Evolutionary conservation across 2,113 vertebrate species (phyloP).

Genomic region (Chascanopsetta lugubris): DNA sequence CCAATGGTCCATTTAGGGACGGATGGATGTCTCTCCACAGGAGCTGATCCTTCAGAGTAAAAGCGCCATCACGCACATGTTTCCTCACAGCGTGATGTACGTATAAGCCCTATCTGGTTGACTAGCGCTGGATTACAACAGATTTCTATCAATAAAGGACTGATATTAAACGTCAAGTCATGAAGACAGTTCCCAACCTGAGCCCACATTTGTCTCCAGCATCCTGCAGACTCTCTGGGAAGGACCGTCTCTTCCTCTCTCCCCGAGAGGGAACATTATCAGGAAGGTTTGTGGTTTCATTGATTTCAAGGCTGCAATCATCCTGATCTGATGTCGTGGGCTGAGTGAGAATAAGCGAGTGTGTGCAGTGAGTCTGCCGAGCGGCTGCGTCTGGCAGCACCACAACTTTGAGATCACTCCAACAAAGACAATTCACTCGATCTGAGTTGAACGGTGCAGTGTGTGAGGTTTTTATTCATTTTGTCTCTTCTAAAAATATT

Average conservation of each 20-base stretch:
- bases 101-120: neutral
- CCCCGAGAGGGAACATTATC: conserved; percentile 77
- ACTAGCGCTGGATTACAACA: neutral
- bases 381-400: conserved; percentile 51
- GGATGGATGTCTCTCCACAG: conserved; percentile 57
- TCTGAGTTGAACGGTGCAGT: too few species aligned
- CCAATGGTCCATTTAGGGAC: conserved; percentile 59
- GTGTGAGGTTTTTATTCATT: too few species aligned
- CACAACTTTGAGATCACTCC: conserved; percentile 51
- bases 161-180: conserved; percentile 12
- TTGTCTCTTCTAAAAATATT: too few species aligned
- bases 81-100: neutral
- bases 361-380: conserved; percentile 32
- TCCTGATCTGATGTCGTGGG: conserved; percentile 79
- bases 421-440: neutral
- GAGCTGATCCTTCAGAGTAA: conserved; percentile 29
- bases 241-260: conserved; percentile 59
- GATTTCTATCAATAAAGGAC: neutral
- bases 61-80: conserved; percentile 34
- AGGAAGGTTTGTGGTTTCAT: conserved; percentile 80
- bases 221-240: conserved; percentile 21
- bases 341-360: conserved; percentile 67
- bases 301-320: conserved; percentile 80
- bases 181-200: neutral
- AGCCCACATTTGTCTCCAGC: conserved; percentile 11